Percentiles rank a stretch among this genome's conserved stretches.
Conservation (phyloP, 2,797 vertebrate species). For the Rhabdomys pumilio region DNA sequence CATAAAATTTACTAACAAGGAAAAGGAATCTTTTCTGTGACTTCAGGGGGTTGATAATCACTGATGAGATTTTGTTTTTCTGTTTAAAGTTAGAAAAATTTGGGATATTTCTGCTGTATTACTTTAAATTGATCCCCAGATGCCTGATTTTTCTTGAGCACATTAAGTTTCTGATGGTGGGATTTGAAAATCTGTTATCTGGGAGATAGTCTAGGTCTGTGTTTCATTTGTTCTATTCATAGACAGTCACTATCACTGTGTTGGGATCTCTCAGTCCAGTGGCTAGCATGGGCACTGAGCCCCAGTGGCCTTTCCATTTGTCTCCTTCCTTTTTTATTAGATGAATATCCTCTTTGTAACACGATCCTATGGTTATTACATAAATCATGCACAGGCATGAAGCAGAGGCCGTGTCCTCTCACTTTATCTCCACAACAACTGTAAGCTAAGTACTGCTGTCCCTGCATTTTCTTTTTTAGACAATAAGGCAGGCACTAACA, state of each 20-base stretch:
- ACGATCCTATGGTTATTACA: background rate
- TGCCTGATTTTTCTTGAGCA: slow-evolving; percentile 10
- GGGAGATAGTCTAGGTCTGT: background rate
- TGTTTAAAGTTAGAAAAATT: background rate
- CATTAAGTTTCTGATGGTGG: background rate
- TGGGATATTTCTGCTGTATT: background rate
- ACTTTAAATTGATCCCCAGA: background rate
- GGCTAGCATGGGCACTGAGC: background rate
- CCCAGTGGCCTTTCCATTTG: slow-evolving; percentile 22
- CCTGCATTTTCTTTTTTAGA: background rate
- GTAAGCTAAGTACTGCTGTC: background rate
- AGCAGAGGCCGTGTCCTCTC: background rate
- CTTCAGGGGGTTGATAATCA: background rate
- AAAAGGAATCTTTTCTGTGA: slow-evolving; percentile 18
- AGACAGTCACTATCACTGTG: background rate
- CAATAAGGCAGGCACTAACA: background rate
- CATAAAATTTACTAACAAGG: background rate
- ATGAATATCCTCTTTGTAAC: slow-evolving; percentile 56
- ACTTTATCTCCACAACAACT: background rate
- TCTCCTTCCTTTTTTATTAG: slow-evolving; percentile 50
- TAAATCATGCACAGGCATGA: background rate
- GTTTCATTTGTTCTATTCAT: slow-evolving; percentile 26
- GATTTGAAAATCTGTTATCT: background rate
- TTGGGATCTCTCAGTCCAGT: background rate
- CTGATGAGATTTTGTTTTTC: slow-evolving; percentile 11